Base-by-base conservation (phyloP, 2,113 vertebrate genomes). In the Irena cyanogastra region DNA sequence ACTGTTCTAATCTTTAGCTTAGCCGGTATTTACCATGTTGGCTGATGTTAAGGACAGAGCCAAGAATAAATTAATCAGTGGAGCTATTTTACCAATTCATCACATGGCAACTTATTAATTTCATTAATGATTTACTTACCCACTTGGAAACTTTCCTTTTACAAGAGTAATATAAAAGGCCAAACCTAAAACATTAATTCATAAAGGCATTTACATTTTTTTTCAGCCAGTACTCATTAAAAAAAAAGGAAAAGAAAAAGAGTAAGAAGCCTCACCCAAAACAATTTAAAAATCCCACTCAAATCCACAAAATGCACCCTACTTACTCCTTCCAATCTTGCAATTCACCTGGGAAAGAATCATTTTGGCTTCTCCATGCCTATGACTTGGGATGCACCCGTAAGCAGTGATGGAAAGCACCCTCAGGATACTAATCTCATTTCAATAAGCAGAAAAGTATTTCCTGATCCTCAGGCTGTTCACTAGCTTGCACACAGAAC, bases 1-100 rank as follows among this genome's bases (percentile, higher is more conserved):
- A 57, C 8, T 83, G 18, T 53, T 75, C 39, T 59, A 42, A 59
- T 57, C n/a, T 74, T 90, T 79, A 94, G 24, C 30, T 89, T 82
- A 81, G 47, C 39, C 80, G 35, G 27, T 76, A n/a, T 75, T 87
- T 84, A 77, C 56, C 78, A 21, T 54, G 12, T 59, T 91, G 74
- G 28, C n/a, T 87, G 47, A 64, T 57, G 28, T 45, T 47, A 86
- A 66, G 37, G 70, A 61, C 71, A 91, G 72, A 93, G 47, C 20
- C 37, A 83, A 90, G 53, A 80, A 80, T 60, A 91, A 90, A 94
- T 87, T 79, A 84, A 89, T 78, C 74, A 57, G n/a, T 83, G 64
- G 26, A 94, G 16, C 10, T 83, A 60, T 89, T 92, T 93, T 60
- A 75, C 7, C 39, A 77, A 64, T 80, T 92, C 17, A 82, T 92